Evolutionary conservation across 1,140 invertebrate genomes (phyloP), one percentile per base, ranked within the genome.

Genomic region (Drosophila kepulauana): DNA sequence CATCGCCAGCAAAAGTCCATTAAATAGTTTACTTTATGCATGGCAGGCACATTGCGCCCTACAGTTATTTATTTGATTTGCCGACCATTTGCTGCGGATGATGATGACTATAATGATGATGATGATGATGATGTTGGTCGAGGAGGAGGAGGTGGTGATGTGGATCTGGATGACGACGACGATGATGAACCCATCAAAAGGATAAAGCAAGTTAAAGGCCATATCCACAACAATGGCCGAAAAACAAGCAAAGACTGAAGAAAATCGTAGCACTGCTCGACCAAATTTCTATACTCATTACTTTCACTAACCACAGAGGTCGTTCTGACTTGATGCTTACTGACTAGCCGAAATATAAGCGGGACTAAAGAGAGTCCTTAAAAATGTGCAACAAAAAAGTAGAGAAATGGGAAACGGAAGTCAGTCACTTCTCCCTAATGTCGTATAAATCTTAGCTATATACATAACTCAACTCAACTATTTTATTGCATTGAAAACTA

Each of bases 11-110:
- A 66, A 88, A 89, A 89, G 86, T 68, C 85, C 85, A 88, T 88
- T 88, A 88, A 89, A 88, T 88, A 89, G 85, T 88, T 88, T 78
- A 89, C 78, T 89, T 88, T 88, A 88, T 88, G 85, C 86, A 79
- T 89, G 78, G 81, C 84, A 84, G 74, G 81, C 84, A 81, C 81
- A 89, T 88, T 84, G 75, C 66, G 56, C 84, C 85, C 81, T 75
- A 74, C 52, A 79, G 85, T 84, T 88, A 89, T 88, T 88, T 84
- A 85, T 76, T 89, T 79, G 56, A 81, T 79, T 72, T 72, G 77
- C 77, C 74, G 57, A 62, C 77, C 77, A 75, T 73, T 73, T 73
- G 61, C 80, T 82, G 72, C 70, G 54, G 41, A 64, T 67, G 70
- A 64, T 74, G 62, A 67, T 73, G 64, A 48, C 35, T 28, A 57